These are phyloP conservation scores for Tribolium madens DNA, from an alignment of 1,140 invertebrate species.

Conservation along the genomic window DNA sequence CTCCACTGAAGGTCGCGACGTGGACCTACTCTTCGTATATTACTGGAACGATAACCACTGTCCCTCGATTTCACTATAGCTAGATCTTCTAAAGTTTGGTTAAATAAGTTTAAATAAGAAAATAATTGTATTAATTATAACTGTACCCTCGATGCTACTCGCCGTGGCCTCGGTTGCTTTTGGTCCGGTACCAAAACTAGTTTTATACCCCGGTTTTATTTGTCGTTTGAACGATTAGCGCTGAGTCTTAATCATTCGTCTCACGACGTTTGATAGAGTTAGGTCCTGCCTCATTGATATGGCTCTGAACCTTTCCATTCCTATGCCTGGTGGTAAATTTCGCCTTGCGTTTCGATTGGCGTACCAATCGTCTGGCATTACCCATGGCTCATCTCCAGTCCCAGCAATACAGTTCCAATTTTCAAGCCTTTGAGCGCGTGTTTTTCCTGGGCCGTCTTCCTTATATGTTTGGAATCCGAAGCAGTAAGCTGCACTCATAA, in stretches of 20 bases:
- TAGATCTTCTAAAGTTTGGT: too few species aligned
- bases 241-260: constrained; percentile 44
- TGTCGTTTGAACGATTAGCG: constrained; percentile 6
- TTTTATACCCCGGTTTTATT: too few species aligned
- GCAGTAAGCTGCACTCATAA: constrained; percentile 46
- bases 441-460: constrained; percentile 42
- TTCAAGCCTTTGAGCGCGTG: background rate
- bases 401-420: constrained; percentile 50
- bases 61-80: too few species aligned
- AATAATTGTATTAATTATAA: too few species aligned
- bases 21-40: too few species aligned
- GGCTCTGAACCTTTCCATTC: constrained; percentile 46
- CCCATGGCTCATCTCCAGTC: constrained; percentile 23
- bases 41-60: too few species aligned
- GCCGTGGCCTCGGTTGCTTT: too few species aligned
- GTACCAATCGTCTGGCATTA: constrained; percentile 51
- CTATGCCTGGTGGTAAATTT: constrained; percentile 48
- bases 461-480: constrained; percentile 54
- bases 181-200: too few species aligned
- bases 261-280: background rate
- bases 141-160: too few species aligned
- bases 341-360: constrained; percentile 45
- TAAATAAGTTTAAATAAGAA: too few species aligned
- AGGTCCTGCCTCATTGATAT: constrained; percentile 44
- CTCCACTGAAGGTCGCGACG: too few species aligned